A percentile compares a stretch with the other conserved stretches of the same genome.
These are phyloP conservation scores for Opisthograptis luteolata DNA, from an alignment of 2,888 invertebrate genomes.

Conservation along the genomic window DNA sequence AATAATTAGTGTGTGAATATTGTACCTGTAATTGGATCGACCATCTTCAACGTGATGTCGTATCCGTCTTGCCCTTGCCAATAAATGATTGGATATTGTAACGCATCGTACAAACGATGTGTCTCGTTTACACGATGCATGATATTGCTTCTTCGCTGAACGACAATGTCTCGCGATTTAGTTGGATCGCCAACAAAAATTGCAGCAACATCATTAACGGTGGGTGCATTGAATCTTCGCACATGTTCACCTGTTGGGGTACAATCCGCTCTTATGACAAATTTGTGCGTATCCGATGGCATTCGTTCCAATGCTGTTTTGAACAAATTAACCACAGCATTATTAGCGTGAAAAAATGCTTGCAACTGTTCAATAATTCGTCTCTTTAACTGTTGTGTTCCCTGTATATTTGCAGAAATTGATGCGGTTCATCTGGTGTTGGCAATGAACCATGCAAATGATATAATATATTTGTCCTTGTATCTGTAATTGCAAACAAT, in stretches of 20 bases:
- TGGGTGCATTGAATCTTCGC: not conserved
- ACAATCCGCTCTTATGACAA: no score
- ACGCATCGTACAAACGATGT: slow-evolving; percentile 32
- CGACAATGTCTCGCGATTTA: not conserved
- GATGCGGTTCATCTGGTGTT: not conserved
- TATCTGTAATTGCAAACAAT: not conserved
- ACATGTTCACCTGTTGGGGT: no score
- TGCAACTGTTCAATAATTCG: no score
- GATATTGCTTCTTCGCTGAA: not conserved
- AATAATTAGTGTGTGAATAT: not conserved
- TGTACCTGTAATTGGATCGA: slow-evolving; percentile 11
- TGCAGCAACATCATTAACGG: slow-evolving; percentile 1
- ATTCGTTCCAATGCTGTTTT: no score
- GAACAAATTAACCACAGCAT: no score
- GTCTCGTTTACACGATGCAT: not conserved
- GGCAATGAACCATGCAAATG: not conserved
- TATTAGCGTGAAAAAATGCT: no score
- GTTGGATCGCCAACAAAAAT: not conserved
- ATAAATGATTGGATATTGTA: slow-evolving; percentile 39
- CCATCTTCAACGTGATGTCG: slow-evolving; percentile 21
- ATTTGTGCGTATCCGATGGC: no score
- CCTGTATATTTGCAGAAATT: not conserved
- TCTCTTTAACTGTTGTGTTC: no score
- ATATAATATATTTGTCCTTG: not conserved
- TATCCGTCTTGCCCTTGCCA: slow-evolving; percentile 38